Conservation (phyloP, 2,888 invertebrate genomes). For the Andrena dorsata region DNA sequence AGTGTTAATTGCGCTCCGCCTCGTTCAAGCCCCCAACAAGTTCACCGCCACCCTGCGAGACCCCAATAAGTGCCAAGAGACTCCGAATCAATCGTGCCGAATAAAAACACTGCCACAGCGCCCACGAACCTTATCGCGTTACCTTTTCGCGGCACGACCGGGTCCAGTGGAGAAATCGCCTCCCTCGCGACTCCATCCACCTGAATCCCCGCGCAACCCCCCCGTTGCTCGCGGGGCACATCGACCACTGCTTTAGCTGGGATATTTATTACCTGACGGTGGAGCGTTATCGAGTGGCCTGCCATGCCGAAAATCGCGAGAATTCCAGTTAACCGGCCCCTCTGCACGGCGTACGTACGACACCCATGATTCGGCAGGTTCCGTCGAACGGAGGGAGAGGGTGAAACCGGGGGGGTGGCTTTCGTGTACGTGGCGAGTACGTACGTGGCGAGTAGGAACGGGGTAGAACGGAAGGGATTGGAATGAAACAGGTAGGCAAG, state of each 20-base stretch:
- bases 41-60: neutral
- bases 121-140: constrained; percentile 57
- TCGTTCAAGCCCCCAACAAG: too few relatives aligned
- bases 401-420: neutral
- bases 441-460: constrained; percentile 4
- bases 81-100: neutral
- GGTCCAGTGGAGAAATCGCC: constrained; percentile 50
- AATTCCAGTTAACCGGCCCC: constrained; percentile 59
- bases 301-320: constrained; percentile 63
- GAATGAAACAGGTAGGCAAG: constrained; percentile 38
- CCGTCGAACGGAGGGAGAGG: neutral
- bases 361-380: constrained; percentile 12
- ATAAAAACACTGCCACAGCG: constrained; percentile 31
- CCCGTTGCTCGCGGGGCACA: constrained; percentile 30
- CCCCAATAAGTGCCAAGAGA: neutral
- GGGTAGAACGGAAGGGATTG: constrained; percentile 48
- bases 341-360: neutral
- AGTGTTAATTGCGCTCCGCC: too few relatives aligned
- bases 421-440: neutral
- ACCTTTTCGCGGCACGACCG: constrained; percentile 48
- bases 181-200: constrained; percentile 21
- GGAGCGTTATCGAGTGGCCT: constrained; percentile 66
- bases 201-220: neutral
- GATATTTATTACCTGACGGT: constrained; percentile 66
- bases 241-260: constrained; percentile 62